Conservation (phyloP, 1,140 invertebrate genomes). For the Panagrolaimus sp. region DNA sequence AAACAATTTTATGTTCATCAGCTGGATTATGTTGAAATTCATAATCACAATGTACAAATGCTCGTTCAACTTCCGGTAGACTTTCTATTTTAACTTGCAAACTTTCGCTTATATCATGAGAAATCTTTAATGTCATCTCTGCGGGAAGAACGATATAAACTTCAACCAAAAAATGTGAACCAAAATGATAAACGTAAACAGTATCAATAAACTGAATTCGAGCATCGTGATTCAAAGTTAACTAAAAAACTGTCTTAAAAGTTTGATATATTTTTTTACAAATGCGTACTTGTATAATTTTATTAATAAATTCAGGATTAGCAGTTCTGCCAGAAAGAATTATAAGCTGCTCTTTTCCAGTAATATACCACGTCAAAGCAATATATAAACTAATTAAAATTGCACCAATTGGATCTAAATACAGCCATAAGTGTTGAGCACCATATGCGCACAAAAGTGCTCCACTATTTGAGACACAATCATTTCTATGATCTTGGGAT, state of each 20-base stretch:
- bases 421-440: constrained; percentile 51
- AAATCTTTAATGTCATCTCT: constrained; percentile 59
- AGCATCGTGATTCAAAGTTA: constrained; percentile 58
- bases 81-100: constrained; percentile 60
- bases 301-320: constrained; percentile 54
- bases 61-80: constrained; percentile 60
- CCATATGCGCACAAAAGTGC: constrained; percentile 56
- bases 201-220: constrained; percentile 61
- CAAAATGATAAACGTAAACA: constrained; percentile 62
- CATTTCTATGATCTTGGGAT: constrained; percentile 61
- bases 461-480: constrained; percentile 61
- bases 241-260: constrained; percentile 24
- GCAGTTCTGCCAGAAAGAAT: constrained; percentile 47
- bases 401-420: constrained; percentile 61
- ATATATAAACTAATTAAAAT: constrained; percentile 42
- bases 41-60: constrained; percentile 62
- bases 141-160: constrained; percentile 55
- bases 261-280: neutral
- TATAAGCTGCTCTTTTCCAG: constrained; percentile 49
- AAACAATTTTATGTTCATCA: constrained; percentile 8
- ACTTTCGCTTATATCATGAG: constrained; percentile 61
- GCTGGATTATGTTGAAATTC: constrained; percentile 38
- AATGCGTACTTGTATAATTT: constrained; percentile 48
- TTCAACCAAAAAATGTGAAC: constrained; percentile 51
- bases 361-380: constrained; percentile 44